Percentiles rank a stretch among this genome's conserved stretches.
Conservation (phyloP, 2,113 vertebrate genomes). For the Natator depressus region DNA sequence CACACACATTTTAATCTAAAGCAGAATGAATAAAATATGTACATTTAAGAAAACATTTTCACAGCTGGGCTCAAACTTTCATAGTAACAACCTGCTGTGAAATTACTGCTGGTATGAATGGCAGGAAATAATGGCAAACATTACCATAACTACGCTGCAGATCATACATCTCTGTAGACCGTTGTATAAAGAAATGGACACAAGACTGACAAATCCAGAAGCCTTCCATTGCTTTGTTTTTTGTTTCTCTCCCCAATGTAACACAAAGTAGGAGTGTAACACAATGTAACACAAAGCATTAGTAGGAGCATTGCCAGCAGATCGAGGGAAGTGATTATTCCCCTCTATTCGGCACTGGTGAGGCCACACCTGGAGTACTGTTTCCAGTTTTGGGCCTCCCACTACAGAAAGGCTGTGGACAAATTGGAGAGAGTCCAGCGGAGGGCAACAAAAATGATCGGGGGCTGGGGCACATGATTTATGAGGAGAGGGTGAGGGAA, state of each 20-base stretch:
- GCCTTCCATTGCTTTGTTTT: not conserved
- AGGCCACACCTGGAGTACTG: too few relatives aligned
- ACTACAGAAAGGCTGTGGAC: too few relatives aligned
- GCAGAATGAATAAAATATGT: rapidly evolving
- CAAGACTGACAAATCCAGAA: not conserved
- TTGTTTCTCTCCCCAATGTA: not conserved
- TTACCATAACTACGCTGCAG: not conserved
- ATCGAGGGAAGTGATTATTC: too few relatives aligned
- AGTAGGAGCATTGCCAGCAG: too few relatives aligned
- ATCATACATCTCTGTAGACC: not conserved
- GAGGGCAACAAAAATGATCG: too few relatives aligned
- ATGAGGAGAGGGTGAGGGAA: too few relatives aligned
- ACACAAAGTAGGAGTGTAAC: not conserved
- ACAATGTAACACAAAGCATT: too few relatives aligned
- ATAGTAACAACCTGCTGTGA: not conserved
- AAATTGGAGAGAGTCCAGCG: too few relatives aligned
- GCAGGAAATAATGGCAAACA: not conserved
- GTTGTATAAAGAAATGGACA: not conserved
- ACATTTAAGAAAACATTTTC: not conserved
- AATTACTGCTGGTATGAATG: not conserved
- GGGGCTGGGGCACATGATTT: too few relatives aligned
- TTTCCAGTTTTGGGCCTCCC: too few relatives aligned
- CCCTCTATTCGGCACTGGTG: too few relatives aligned
- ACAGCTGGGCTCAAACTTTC: not conserved
- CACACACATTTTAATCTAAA: not conserved